phyloP scores from a whole-genome alignment of 2,113 vertebrate species.

The Falco punctatus region DNA sequence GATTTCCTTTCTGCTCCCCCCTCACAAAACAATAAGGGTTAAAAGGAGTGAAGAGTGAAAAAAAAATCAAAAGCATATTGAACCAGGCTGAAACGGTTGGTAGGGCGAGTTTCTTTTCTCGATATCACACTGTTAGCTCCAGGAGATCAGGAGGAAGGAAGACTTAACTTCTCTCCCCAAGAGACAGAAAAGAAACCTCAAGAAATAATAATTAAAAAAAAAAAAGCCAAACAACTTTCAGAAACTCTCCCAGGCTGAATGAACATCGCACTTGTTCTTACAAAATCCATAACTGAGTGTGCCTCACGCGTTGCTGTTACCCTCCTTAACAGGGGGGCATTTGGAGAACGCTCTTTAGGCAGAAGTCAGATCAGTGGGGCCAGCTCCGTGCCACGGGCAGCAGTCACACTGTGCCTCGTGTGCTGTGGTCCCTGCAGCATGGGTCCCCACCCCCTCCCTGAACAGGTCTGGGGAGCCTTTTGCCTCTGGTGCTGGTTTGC shows the following conservation, averaged over 20 bases:
- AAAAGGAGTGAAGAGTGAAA: background rate
- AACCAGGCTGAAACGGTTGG: background rate
- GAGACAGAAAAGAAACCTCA: background rate
- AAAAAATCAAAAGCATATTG: background rate
- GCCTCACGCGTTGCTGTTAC: fast-evolving
- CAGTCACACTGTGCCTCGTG: fast-evolving
- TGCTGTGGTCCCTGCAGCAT: background rate
- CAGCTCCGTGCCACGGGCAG: fast-evolving
- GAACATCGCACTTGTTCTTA: fast-evolving
- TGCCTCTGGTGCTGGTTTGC: background rate
- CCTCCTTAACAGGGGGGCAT: fast-evolving
- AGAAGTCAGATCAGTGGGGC: fast-evolving
- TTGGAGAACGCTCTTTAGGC: background rate
- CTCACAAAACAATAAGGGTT: background rate
- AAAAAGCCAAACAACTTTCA: background rate
- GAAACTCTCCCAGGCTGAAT: background rate
- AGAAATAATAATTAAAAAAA: background rate
- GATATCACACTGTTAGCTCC: background rate
- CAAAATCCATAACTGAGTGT: fast-evolving
- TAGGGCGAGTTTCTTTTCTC: background rate
- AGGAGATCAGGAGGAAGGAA: background rate
- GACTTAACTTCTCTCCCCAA: background rate
- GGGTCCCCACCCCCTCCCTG: background rate
- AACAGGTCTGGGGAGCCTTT: background rate
- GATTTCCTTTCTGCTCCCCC: background rate